Evolutionary conservation across 2,113 vertebrate genomes (phyloP), one percentile per base, ranked within the genome.

Genomic region (Perognathus longimembris): DNA sequence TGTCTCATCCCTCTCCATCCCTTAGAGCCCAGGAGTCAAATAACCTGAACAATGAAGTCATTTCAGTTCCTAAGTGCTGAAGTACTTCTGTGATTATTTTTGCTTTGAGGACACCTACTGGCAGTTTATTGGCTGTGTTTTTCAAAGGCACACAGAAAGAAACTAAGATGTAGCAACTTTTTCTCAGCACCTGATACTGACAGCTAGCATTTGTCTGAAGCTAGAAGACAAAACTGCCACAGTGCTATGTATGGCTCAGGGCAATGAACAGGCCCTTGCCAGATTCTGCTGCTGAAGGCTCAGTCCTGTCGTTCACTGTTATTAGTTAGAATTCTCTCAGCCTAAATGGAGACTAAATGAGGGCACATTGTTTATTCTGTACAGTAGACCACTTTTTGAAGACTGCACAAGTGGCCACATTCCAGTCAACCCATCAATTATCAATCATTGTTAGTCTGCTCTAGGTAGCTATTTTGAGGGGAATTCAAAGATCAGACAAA

Each of bases 41-140:
- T 36, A 82, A 75, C 21, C 14, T 3, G 6, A 8, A 20, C 6
- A 42, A 28, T 1, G 21, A n/a, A 77, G 14, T 78, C n/a, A 20
- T 20, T 30, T 59, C 10, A 1, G 4, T 57, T 88, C 14, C 32
- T 40, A 3, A 84, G 36, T 12, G 69, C 28, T 0, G 6, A 57
- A 61, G 76, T 20, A 26, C 22, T 26, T 36, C 36, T 28, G 5
- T 11, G 1, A 50, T 28, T 94, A 7, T 59, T 88, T 96, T 96
- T 97, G 70, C 69, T 96, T 66, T 74, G 85, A 77, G 77, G 86
- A 78, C 94, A 91, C 95, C 95, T 97, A 97, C 96, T 71, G 96
- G 96, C 36, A 4, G 20, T 80, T 94, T 82, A 14, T 34, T 93
- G 45, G 5, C 66, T 71, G 24, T 91, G 94, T 30, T 79, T 54